phyloP scores from a whole-genome alignment of 1,140 invertebrate genomes.

The Brachionus sp. region DNA sequence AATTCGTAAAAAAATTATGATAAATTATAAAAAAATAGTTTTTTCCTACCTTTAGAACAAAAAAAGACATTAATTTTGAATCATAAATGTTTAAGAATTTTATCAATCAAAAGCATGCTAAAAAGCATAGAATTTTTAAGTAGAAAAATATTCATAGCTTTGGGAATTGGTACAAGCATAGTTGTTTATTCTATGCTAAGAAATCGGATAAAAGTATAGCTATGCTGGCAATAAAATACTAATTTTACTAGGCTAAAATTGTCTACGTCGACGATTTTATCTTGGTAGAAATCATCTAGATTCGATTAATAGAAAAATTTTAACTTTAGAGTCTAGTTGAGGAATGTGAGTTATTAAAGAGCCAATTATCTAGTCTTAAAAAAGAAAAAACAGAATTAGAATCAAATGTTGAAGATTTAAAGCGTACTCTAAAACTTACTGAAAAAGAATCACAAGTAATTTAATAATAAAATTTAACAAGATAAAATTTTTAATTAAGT shows the following conservation, averaged over 20 bases:
- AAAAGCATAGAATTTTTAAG: constrained; percentile 2
- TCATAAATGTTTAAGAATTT: constrained; percentile 18
- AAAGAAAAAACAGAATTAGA: constrained; percentile 6
- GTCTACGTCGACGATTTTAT: too few species aligned
- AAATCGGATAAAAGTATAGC: background rate
- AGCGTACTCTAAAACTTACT: constrained; percentile 29
- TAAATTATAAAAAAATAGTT: background rate
- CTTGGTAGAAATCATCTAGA: background rate
- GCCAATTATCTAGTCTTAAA: background rate
- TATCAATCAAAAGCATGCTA: constrained; percentile 23
- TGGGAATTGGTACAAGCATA: constrained; percentile 6
- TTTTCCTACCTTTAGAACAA: background rate
- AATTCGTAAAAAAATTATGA: constrained; percentile 2
- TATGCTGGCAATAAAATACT: background rate
- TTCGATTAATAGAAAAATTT: background rate
- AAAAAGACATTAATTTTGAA: background rate
- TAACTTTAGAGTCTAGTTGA: background rate
- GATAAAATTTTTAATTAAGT: background rate
- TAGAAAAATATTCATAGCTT: constrained; percentile 12
- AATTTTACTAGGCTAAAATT: background rate
- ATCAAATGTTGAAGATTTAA: constrained; percentile 34
- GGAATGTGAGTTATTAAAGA: constrained; percentile 10
- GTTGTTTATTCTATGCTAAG: background rate
- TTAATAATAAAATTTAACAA: background rate
- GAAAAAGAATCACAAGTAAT: constrained; percentile 45